Evolutionary conservation across 2,797 vertebrate species (phyloP), one percentile per base, ranked within the genome.

Genomic region (Protonibea diacanthus): DNA sequence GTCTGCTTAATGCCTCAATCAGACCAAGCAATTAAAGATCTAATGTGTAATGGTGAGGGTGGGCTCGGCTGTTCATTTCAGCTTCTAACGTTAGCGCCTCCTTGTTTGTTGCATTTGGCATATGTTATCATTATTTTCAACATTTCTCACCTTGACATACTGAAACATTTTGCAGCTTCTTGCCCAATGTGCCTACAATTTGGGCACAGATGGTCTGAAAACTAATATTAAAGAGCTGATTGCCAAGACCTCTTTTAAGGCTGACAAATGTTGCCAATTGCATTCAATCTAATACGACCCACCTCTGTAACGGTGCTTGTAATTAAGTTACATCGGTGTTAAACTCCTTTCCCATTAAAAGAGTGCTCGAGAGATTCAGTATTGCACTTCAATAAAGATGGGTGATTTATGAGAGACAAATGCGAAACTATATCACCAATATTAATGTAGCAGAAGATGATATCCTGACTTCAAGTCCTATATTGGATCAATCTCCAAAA

Each of bases 191-290:
- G 60, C 64, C 71, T 56, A 67, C 53, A 76, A 40, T 79, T 56
- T 47, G 27, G 71, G 40, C 78, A 70, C 70, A 88, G 76, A 84
- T 80, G 76, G 83, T 75, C 79, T 74, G 56, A 71, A 66, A 81
- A 71, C 38, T 71, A 49, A 79, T 72, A 61, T 64, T 58, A 57
- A 67, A 13, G 58, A 58, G 18, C 53, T 25, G 25, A 76, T 69
- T 79, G 75, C 79, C 76, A 81, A 60, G 40, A 44, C 63, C 52
- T 68, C 21, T 29, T 68, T 71, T 38, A 49, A 42, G 38, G 59
- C 48, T 51, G 65, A 80, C 49, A 60, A 70, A 76, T 45, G 27
- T 21, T 69, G 48, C 59, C 48, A 68, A 38, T 29, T 73, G 58
- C 74, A 58, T 74, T 60, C 40, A 62, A 57, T 53, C 2, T 51